phyloP scores from a whole-genome alignment of 1,140 invertebrate species.

The Caenorhabditis elegans region WBcel235 BX284604.4:17303001-17303500 shows the following conservation, averaged over 20 bases:
- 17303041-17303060: background rate
- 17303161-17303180: too few species aligned
- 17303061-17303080: background rate
- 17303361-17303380: background rate
- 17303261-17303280: background rate
- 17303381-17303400: background rate
- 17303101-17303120: background rate
- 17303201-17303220: background rate
- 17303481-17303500: background rate
- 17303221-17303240: background rate
- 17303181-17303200: background rate
- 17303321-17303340: background rate
- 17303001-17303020: background rate
- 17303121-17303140: background rate
- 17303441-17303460: background rate
- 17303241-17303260: background rate
- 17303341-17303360: background rate
- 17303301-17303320: background rate
- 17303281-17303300: background rate
- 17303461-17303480: background rate
- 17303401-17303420: background rate
- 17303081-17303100: background rate
- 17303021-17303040: background rate
- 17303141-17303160: background rate
- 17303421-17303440: background rate